Conservation (phyloP, 2,888 invertebrate genomes). For the Nomada fabriciana region DNA sequence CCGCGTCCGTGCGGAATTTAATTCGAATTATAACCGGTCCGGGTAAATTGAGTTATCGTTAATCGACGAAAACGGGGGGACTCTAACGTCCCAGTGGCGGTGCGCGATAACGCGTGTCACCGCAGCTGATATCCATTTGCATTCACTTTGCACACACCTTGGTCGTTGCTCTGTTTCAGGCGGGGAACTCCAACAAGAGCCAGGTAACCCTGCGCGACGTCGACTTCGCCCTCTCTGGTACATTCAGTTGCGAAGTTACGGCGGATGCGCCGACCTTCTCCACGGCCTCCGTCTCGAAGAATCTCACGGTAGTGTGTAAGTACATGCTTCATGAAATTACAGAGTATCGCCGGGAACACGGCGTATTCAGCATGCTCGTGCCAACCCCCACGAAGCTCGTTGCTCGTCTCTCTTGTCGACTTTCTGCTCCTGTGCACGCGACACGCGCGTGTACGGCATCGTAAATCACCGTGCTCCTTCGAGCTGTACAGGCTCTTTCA, state of each 20-base stretch:
- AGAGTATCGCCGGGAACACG: conserved; percentile 49
- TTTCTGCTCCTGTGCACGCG: conserved; percentile 25
- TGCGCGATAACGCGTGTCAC: conserved; percentile 40
- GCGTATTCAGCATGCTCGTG: conserved; percentile 20
- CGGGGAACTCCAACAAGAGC: conserved; percentile 89
- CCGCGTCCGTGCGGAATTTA: conserved; percentile 35
- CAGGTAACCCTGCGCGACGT: conserved; percentile 90
- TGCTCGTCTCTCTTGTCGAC: neutral
- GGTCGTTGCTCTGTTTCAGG: conserved; percentile 85
- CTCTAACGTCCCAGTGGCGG: conserved; percentile 18
- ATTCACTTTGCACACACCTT: conserved; percentile 46
- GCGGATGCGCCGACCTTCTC: conserved; percentile 90
- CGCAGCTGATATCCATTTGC: conserved; percentile 52
- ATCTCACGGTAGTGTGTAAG: conserved; percentile 92
- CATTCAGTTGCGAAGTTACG: conserved; percentile 92
- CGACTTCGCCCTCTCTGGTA: conserved; percentile 90
- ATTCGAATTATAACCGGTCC: conserved; percentile 47
- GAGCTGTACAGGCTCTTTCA: neutral
- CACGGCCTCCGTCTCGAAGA: conserved; percentile 88
- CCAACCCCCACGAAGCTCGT: conserved; percentile 6
- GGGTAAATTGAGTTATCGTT: conserved; percentile 50
- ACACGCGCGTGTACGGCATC: conserved; percentile 33
- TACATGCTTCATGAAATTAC: conserved; percentile 62
- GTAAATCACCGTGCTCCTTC: conserved; percentile 1
- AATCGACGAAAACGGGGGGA: conserved; percentile 30